phyloP scores from a whole-genome alignment of 2,888 invertebrate genomes.

The Hyposoter didymator region DNA sequence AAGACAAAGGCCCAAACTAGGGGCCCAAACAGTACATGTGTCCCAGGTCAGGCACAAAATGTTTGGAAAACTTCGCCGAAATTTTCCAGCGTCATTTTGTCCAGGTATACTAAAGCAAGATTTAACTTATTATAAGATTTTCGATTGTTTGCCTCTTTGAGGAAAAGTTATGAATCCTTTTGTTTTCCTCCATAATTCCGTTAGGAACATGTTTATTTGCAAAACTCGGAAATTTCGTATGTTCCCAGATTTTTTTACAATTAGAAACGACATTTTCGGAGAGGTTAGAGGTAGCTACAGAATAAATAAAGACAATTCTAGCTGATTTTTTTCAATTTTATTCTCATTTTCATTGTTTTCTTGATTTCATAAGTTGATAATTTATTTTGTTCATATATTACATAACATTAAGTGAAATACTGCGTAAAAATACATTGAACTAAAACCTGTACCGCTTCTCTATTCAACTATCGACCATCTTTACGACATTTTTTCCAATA shows the following conservation, averaged over 20 bases:
- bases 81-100: not conserved
- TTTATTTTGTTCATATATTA: slow-evolving; percentile 75
- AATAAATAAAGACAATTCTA: not conserved
- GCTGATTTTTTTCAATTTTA: not conserved
- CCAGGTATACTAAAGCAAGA: not conserved
- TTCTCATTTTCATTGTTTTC: slow-evolving; percentile 25
- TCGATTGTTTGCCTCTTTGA: not conserved
- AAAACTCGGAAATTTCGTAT: not conserved
- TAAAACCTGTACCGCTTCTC: slow-evolving; percentile 67
- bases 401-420: slow-evolving; percentile 79
- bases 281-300: not conserved
- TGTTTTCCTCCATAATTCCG: not conserved
- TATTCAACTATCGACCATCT: slow-evolving; percentile 59
- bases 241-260: not conserved
- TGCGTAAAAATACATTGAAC: slow-evolving; percentile 79
- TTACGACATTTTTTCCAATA: slow-evolving; percentile 44
- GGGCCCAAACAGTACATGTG: not conserved
- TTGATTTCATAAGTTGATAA: slow-evolving; percentile 73
- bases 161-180: not conserved
- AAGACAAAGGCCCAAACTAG: not conserved
- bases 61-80: not conserved
- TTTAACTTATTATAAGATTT: not conserved
- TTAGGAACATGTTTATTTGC: not conserved
- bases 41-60: not conserved
- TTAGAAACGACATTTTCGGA: not conserved